These are phyloP conservation scores for Lasiurus cinereus DNA, from an alignment of 2,113 vertebrate species.

Conservation along the genomic window DNA sequence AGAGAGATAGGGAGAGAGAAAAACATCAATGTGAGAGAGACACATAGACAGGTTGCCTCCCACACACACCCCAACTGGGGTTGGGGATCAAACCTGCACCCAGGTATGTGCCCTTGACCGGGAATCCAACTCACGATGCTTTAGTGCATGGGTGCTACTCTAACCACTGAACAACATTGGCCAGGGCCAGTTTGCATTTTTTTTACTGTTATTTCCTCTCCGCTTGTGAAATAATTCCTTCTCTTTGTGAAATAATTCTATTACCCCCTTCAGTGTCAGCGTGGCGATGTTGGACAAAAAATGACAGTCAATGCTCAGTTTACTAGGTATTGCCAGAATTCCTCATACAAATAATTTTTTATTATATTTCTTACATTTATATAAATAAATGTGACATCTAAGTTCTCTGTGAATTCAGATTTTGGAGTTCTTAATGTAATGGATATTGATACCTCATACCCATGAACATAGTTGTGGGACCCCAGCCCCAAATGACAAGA, in stretches of 20 bases:
- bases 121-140: too few relatives aligned
- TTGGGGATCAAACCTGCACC: too few relatives aligned
- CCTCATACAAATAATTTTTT: background rate
- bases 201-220: background rate
- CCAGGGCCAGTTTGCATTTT: background rate
- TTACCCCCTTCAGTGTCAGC: background rate
- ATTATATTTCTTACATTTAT: slow-evolving; percentile 34
- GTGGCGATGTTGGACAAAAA: slow-evolving; percentile 26
- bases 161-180: too few relatives aligned
- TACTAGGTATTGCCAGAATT: background rate
- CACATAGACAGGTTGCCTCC: too few relatives aligned
- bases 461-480: background rate
- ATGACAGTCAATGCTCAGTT: background rate
- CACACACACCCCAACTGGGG: too few relatives aligned
- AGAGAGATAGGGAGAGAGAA: too few relatives aligned
- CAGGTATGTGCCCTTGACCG: too few relatives aligned
- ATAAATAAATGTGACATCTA: background rate
- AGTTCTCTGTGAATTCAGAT: background rate
- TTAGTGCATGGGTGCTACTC: too few relatives aligned
- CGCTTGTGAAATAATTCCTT: background rate
- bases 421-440: background rate
- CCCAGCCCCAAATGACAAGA: background rate
- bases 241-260: background rate
- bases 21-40: too few relatives aligned
- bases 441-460: background rate